Evolutionary conservation across 2,797 vertebrate species (phyloP).

Genomic region (Thamnophis elegans): DNA sequence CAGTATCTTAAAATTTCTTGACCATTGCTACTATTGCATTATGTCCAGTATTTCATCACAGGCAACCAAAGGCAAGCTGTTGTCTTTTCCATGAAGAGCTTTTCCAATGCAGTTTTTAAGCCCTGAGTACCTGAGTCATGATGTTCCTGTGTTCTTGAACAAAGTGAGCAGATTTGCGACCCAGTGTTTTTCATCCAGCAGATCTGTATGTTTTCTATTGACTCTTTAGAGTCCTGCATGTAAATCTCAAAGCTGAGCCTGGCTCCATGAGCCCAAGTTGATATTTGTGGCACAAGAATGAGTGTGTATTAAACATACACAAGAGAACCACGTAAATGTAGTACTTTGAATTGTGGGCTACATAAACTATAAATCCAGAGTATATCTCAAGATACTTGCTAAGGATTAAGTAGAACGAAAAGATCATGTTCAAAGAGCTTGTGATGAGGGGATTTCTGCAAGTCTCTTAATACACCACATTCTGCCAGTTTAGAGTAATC

Average conservation of each 20-base stretch:
- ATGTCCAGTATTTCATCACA: conserved; percentile 56
- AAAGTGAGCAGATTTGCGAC: conserved; percentile 72
- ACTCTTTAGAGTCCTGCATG: conserved; percentile 74
- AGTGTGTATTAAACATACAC: conserved; percentile 55
- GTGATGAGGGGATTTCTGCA: conserved; percentile 63
- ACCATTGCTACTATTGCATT: conserved; percentile 60
- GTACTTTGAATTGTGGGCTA: conserved; percentile 53
- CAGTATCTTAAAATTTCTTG: conserved; percentile 63
- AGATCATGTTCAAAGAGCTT: conserved; percentile 57
- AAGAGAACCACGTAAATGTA: conserved; percentile 35
- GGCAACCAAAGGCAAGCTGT: conserved; percentile 65
- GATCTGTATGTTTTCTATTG: conserved; percentile 67
- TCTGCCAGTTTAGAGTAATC: conserved; percentile 59
- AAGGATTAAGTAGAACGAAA: conserved; percentile 59
- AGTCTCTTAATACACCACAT: conserved; percentile 58
- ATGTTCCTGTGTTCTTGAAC: conserved; percentile 63
- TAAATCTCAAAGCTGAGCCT: conserved; percentile 75
- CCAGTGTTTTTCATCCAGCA: conserved; percentile 64
- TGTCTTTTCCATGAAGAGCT: conserved; percentile 61
- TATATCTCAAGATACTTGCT: conserved; percentile 48
- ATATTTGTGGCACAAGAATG: conserved; percentile 61
- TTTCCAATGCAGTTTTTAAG: conserved; percentile 61
- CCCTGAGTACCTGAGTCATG: conserved; percentile 57
- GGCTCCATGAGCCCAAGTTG: conserved; percentile 64
- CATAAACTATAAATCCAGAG: conserved; percentile 45